Conservation (phyloP, 1,140 invertebrate species). For the Marisa cornuarietis region DNA sequence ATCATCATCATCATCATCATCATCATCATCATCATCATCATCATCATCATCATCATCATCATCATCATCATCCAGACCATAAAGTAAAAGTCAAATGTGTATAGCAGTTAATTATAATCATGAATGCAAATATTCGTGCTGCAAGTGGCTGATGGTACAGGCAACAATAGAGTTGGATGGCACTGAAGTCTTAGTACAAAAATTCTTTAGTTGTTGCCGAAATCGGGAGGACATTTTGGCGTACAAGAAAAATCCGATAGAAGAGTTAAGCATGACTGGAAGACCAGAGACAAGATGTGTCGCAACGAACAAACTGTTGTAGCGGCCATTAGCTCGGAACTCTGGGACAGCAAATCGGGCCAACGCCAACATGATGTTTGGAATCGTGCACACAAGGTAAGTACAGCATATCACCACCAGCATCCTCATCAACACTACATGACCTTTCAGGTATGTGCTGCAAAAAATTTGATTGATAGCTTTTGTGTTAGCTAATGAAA, state of each 20-base stretch:
- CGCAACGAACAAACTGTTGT: neutral
- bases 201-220: neutral
- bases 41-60: no score
- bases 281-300: neutral
- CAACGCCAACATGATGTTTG: neutral
- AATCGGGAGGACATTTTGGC: slow-evolving; percentile 16
- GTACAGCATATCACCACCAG: slow-evolving; percentile 15
- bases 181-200: no score
- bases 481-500: no score
- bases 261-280: slow-evolving; percentile 10
- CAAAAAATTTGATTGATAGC: no score
- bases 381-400: neutral
- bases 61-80: no score
- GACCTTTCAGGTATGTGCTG: neutral
- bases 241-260: slow-evolving; percentile 19
- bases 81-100: no score
- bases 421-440: slow-evolving; percentile 12
- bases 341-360: neutral
- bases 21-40: no score
- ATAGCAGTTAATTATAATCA: no score
- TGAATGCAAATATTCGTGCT: no score
- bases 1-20: no score
- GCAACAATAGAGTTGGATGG: no score
- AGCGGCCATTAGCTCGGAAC: neutral
- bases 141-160: no score